Evolutionary conservation across 1,140 invertebrate species (phyloP).

Genomic region (Proales similis): DNA sequence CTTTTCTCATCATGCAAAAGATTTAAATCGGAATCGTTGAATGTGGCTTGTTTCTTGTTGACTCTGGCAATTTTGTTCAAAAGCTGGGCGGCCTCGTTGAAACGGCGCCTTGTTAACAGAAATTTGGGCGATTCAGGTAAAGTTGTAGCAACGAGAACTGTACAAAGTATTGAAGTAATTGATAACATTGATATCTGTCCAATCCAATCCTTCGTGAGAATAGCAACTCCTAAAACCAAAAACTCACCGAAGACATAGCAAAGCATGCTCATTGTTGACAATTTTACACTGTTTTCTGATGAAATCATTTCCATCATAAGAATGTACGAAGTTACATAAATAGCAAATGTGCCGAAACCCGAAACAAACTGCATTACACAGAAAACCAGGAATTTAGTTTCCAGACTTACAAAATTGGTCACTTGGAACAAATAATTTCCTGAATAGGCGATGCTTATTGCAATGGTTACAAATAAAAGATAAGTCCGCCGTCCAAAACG

Average conservation of each 20-base stretch:
- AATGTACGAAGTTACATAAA: constrained; percentile 19
- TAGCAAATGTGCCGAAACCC: constrained; percentile 20
- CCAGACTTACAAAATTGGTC: not conserved
- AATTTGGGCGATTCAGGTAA: constrained; percentile 25
- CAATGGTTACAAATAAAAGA: not conserved
- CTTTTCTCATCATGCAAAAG: not conserved
- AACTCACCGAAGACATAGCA: constrained; percentile 25
- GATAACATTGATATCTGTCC: not conserved
- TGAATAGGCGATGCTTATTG: too few relatives aligned
- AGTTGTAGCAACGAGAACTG: constrained; percentile 1
- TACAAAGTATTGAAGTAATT: not conserved
- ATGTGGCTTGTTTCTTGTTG: constrained; percentile 1
- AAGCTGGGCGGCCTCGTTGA: not conserved
- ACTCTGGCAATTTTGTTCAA: constrained; percentile 26
- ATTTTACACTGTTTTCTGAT: not conserved
- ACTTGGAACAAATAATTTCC: too few relatives aligned
- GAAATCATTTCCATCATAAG: constrained; percentile 8
- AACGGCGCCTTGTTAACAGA: not conserved
- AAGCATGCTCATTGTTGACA: constrained; percentile 12
- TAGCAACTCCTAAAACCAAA: not conserved
- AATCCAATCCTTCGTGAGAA: constrained; percentile 9
- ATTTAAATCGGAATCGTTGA: not conserved
- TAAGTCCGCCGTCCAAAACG: constrained; percentile 3
- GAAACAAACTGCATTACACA: constrained; percentile 18
- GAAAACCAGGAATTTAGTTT: constrained; percentile 22